These are phyloP conservation scores for Stenotaenia linearis DNA, from an alignment of 2,888 invertebrate genomes.

Conservation along the genomic window DNA sequence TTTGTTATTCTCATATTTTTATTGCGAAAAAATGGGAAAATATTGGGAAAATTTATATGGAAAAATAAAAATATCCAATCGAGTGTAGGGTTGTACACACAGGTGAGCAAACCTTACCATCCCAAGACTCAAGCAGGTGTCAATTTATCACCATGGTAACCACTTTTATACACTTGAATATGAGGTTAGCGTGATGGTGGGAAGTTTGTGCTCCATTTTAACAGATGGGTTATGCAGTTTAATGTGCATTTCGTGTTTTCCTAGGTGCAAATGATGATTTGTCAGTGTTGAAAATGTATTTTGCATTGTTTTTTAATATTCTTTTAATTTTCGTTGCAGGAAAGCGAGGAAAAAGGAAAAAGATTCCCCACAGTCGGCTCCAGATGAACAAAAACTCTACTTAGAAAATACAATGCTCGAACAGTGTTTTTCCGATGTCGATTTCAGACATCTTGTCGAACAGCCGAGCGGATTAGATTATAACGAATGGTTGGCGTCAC, in stretches of 20 bases:
- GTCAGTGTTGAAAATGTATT: not conserved
- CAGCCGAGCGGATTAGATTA: slow-evolving; percentile 92
- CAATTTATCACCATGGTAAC: not conserved
- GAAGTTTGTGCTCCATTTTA: not conserved
- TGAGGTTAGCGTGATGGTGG: not conserved
- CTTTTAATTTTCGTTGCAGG: slow-evolving; percentile 56
- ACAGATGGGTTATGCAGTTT: not conserved
- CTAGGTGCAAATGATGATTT: not conserved
- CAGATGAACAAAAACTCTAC: slow-evolving; percentile 75
- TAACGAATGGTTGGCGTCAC: slow-evolving; percentile 99
- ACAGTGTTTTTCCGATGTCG: slow-evolving; percentile 87
- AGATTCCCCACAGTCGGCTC: slow-evolving; percentile 59
- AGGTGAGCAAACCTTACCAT: not conserved
- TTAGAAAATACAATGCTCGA: slow-evolving; percentile 90
- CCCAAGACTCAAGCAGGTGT: not conserved
- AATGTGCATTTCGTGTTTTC: not conserved
- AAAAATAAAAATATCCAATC: not conserved
- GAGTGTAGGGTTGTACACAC: not conserved
- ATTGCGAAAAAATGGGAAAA: too few species aligned
- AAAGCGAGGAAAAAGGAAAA: slow-evolving; percentile 96
- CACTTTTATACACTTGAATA: not conserved
- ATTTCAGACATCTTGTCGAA: slow-evolving; percentile 88
- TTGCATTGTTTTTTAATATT: not conserved
- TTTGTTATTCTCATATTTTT: too few species aligned
- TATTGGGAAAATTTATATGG: too few species aligned